Percentiles rank a stretch among this genome's conserved stretches.
phyloP scores from a whole-genome alignment of 37 sponge, comb jelly and placozoan species.

The Beroe forskalii region DNA sequence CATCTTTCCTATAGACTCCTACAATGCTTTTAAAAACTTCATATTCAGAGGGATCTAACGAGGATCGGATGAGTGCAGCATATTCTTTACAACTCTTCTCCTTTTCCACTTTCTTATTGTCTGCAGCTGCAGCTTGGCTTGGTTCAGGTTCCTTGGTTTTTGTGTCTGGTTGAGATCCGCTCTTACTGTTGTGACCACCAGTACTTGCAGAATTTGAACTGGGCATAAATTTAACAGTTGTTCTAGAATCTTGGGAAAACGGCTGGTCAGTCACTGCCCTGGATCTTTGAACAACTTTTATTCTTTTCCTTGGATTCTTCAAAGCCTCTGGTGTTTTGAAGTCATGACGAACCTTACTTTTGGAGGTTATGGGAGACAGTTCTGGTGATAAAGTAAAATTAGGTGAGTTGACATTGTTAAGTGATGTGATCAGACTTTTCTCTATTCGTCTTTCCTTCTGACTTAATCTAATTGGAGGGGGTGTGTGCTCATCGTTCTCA shows the following conservation, averaged over 20 bases:
- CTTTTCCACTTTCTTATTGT: neutral
- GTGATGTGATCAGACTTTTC: neutral
- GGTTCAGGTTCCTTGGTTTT: too few species aligned
- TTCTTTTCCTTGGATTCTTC: slow-evolving; percentile 13
- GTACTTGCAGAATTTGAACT: neutral
- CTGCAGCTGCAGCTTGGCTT: neutral
- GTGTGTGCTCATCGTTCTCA: neutral
- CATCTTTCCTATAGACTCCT: neutral
- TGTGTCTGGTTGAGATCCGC: too few species aligned
- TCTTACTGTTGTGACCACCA: too few species aligned
- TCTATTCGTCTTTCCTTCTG: neutral
- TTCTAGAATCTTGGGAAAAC: neutral
- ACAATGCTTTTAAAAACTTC: neutral
- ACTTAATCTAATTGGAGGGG: neutral
- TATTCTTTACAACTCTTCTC: neutral
- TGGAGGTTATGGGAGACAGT: neutral
- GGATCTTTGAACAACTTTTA: neutral
- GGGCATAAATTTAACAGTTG: neutral
- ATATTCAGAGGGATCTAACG: neutral
- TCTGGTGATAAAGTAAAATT: neutral
- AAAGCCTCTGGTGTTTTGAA: slow-evolving; percentile 57
- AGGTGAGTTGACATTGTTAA: neutral
- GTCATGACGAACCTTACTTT: neutral
- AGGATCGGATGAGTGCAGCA: neutral
- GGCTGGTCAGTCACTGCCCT: neutral